A percentile compares a stretch with the other conserved stretches of the same genome.
phyloP scores from a whole-genome alignment of 1,140 invertebrate genomes.

The Zaprionus kolodkinae region DNA sequence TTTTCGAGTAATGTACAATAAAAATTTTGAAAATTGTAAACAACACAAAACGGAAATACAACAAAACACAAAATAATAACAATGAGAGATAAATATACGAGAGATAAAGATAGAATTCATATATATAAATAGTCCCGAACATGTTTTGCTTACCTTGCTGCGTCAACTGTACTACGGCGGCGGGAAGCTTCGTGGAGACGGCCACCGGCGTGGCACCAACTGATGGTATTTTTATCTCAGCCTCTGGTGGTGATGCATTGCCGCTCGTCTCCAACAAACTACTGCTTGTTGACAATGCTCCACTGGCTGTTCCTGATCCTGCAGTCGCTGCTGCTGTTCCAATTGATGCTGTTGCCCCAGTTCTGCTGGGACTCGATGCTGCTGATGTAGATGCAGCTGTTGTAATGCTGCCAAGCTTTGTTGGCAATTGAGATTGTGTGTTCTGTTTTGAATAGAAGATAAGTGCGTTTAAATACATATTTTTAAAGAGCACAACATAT shows the following conservation, averaged over 20 bases:
- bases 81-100: constrained; percentile 49
- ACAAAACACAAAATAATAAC: constrained; percentile 59
- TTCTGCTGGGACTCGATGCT: constrained; percentile 40
- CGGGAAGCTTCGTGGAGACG: constrained; percentile 87
- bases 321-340: constrained; percentile 34
- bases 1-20: constrained; percentile 42
- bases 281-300: constrained; percentile 33
- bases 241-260: constrained; percentile 77
- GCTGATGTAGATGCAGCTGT: constrained; percentile 20
- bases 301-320: constrained; percentile 23
- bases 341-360: constrained; percentile 35
- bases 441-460: constrained; percentile 45
- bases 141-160: constrained; percentile 85
- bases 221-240: constrained; percentile 88
- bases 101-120: constrained; percentile 23
- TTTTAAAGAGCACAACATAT: neutral
- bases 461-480: neutral
- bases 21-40: constrained; percentile 46
- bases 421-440: constrained; percentile 77
- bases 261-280: constrained; percentile 58
- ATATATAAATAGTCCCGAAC: constrained; percentile 19
- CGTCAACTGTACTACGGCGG: constrained; percentile 86
- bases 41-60: constrained; percentile 57
- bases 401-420: constrained; percentile 52
- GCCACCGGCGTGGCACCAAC: constrained; percentile 87